Conservation (phyloP, 2,797 vertebrate genomes). For the Toxotes lorentzi region DNA sequence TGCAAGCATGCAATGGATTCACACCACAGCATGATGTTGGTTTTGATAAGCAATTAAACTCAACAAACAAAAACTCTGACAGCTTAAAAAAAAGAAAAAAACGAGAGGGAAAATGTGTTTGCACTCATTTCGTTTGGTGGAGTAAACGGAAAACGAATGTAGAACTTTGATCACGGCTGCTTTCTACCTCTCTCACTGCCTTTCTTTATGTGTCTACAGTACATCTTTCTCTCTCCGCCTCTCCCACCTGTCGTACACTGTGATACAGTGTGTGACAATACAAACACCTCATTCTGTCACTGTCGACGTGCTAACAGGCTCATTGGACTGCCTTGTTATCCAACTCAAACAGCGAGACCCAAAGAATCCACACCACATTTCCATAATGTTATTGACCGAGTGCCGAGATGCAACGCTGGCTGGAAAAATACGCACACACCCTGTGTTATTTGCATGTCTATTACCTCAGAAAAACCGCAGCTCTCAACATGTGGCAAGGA, state of each 20-base stretch:
- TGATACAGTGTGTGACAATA: constrained; percentile 69
- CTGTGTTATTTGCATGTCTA: constrained; percentile 81
- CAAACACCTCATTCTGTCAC: constrained; percentile 77
- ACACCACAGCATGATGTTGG: constrained; percentile 21
- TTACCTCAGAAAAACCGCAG: constrained; percentile 69
- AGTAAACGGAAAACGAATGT: constrained; percentile 38
- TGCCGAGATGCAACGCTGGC: constrained; percentile 44
- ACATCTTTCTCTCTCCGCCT: constrained; percentile 9
- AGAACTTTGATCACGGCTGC: constrained; percentile 57
- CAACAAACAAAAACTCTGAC: constrained; percentile 51
- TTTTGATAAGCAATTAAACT: constrained; percentile 57
- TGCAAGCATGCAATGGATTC: constrained; percentile 10
- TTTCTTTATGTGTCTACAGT: constrained; percentile 26
- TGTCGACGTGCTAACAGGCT: constrained; percentile 69
- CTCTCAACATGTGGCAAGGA: constrained; percentile 65
- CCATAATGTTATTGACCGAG: constrained; percentile 82
- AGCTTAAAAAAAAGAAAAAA: constrained; percentile 12
- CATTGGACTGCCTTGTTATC: constrained; percentile 74
- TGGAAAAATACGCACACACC: constrained; percentile 46
- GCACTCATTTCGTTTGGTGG: constrained; percentile 41
- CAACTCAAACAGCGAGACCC: constrained; percentile 73
- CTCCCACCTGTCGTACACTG: constrained; percentile 20
- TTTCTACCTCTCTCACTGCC: constrained; percentile 3
- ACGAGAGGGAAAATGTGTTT: constrained; percentile 31
- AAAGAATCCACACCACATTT: constrained; percentile 70